Percentiles rank a stretch among this genome's conserved stretches.
phyloP scores from a whole-genome alignment of 2,797 vertebrate genomes.

The Chanos chanos region DNA sequence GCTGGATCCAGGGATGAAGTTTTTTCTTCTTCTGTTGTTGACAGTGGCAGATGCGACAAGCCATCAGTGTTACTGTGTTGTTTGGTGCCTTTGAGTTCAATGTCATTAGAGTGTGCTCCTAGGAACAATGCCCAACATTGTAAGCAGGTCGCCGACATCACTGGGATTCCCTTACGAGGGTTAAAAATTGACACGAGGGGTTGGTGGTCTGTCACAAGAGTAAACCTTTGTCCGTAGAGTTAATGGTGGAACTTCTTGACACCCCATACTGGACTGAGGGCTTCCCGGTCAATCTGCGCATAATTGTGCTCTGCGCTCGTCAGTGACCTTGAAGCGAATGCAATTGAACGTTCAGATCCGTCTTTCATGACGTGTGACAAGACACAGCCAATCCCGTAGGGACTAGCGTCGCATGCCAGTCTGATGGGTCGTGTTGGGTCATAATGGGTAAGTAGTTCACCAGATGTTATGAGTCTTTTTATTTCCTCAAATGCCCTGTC shows the following conservation, averaged over 20 bases:
- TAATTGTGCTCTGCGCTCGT: constrained; percentile 4
- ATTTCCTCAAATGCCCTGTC: not conserved
- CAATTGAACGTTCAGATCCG: not conserved
- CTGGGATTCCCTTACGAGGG: not conserved
- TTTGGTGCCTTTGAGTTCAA: not conserved
- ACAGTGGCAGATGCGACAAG: too few relatives aligned
- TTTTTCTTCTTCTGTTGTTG: too few relatives aligned
- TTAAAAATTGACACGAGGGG: not conserved
- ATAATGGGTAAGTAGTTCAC: not conserved
- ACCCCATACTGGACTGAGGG: not conserved
- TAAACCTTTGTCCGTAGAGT: constrained; percentile 15
- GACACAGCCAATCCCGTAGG: not conserved
- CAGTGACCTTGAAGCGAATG: not conserved
- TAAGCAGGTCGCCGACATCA: not conserved
- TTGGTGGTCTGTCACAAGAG: constrained; percentile 10
- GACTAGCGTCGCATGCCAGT: not conserved
- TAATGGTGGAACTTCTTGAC: constrained; percentile 22
- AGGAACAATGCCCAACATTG: not conserved
- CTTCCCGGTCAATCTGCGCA: not conserved
- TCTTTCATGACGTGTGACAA: not conserved
- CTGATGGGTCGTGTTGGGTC: not conserved
- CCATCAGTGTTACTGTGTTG: too few relatives aligned
- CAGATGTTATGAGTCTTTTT: constrained; percentile 2
- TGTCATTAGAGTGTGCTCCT: not conserved
- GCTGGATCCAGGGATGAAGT: too few relatives aligned